Percentiles rank a stretch among this genome's conserved stretches.
phyloP scores from a whole-genome alignment of 2,113 vertebrate species.

The Ceuthmochares aereus region DNA sequence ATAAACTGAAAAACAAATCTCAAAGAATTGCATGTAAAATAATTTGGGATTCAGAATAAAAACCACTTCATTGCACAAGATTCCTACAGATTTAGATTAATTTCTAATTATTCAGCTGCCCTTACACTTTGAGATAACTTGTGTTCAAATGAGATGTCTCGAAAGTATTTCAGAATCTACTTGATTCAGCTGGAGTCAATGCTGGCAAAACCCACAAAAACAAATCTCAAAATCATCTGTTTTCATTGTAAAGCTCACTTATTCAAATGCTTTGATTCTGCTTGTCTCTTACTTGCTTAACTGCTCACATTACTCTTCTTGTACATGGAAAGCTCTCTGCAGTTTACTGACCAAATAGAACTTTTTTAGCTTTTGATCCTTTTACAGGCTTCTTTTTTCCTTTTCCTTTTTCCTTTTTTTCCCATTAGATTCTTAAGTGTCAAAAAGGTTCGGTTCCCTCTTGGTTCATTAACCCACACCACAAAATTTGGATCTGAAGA shows the following conservation, averaged over 20 bases:
- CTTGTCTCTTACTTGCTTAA: not conserved
- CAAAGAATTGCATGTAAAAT: not conserved
- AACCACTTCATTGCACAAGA: not conserved
- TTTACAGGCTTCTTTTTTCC: conserved; percentile 36
- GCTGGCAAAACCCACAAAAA: not conserved
- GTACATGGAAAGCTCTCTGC: not conserved
- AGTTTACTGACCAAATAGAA: not conserved
- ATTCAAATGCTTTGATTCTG: not conserved
- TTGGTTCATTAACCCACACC: conserved; percentile 52
- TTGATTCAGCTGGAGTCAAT: not conserved
- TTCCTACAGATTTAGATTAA: not conserved
- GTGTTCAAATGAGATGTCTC: not conserved
- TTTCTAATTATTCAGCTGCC: not conserved
- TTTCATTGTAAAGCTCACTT: not conserved
- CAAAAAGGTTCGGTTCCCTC: conserved; percentile 35
- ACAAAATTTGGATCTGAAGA: conserved; percentile 71
- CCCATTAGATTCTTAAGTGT: not conserved
- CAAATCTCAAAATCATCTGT: not conserved
- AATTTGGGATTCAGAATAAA: not conserved
- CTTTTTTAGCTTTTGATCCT: conserved; percentile 53
- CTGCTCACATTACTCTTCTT: not conserved
- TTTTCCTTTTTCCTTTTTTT: conserved; percentile 57
- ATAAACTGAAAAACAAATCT: not conserved
- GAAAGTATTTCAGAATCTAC: not conserved
- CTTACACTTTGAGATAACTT: not conserved